These are phyloP conservation scores for Takifugu ocellatus DNA, from an alignment of 2,797 vertebrate genomes.

Conservation along the genomic window DNA sequence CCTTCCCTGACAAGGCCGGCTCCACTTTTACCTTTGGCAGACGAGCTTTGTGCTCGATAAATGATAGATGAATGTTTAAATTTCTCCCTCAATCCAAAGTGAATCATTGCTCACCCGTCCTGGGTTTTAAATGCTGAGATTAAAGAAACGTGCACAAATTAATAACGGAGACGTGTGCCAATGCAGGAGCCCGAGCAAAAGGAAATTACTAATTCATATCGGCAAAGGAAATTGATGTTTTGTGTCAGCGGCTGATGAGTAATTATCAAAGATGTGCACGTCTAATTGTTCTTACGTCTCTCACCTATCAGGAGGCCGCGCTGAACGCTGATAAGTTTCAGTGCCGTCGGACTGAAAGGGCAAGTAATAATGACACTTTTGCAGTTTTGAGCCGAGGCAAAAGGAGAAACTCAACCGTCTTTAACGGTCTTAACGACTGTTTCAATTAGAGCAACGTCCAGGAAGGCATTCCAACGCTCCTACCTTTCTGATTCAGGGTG, in stretches of 20 bases:
- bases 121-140: slow-evolving; percentile 58
- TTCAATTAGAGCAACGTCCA: background rate
- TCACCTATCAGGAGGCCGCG: no score
- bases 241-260: slow-evolving; percentile 63
- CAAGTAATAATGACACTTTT: background rate
- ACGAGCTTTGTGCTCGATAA: no score
- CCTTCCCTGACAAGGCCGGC: slow-evolving; percentile 15
- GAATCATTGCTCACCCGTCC: slow-evolving; percentile 50
- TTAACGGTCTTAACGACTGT: background rate
- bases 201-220: slow-evolving; percentile 59
- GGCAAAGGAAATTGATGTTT: slow-evolving; percentile 59
- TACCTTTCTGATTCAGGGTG: no score
- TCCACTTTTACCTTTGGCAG: background rate
- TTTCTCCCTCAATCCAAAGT: slow-evolving; percentile 42
- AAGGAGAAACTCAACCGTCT: background rate
- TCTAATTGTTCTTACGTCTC: slow-evolving; percentile 34
- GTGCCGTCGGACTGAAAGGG: no score
- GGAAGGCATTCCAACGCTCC: no score
- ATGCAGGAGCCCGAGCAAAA: slow-evolving; percentile 35
- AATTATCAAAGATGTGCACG: slow-evolving; percentile 50
- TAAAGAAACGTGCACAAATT: slow-evolving; percentile 55
- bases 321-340: no score
- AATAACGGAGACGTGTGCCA: slow-evolving; percentile 54
- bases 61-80: slow-evolving; percentile 40
- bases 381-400: no score